Evolutionary conservation across 2,797 vertebrate genomes (phyloP).

Genomic region (Lutjanus argentimaculatus): DNA sequence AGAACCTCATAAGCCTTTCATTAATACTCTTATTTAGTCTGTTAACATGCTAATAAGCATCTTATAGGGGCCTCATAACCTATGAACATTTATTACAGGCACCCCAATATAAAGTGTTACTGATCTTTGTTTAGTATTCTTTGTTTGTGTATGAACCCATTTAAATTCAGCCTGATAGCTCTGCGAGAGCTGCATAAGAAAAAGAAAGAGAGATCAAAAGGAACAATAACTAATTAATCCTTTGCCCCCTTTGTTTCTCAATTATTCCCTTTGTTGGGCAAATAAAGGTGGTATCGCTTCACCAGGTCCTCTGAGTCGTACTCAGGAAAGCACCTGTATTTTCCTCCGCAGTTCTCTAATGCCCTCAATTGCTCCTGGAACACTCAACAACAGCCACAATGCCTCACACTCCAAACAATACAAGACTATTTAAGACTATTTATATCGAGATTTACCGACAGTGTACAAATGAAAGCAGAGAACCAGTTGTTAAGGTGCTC

Average conservation of each 20-base stretch:
- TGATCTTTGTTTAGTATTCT: slow-evolving; percentile 29
- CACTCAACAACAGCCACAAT: slow-evolving; percentile 27
- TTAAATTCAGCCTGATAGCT: slow-evolving; percentile 42
- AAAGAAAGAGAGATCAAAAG: slow-evolving; percentile 50
- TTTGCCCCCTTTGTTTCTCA: slow-evolving; percentile 43
- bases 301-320: slow-evolving; percentile 5
- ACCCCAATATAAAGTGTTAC: too few relatives aligned
- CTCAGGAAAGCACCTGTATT: slow-evolving; percentile 12
- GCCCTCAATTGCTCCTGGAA: slow-evolving; percentile 14
- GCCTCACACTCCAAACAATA: slow-evolving; percentile 15
- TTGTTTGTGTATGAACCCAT: slow-evolving; percentile 39
- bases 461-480: slow-evolving; percentile 21
- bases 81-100: too few relatives aligned
- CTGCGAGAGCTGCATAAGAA: slow-evolving; percentile 8
- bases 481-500: not conserved
- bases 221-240: slow-evolving; percentile 60
- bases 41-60: too few relatives aligned
- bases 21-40: too few relatives aligned
- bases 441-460: slow-evolving; percentile 25
- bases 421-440: slow-evolving; percentile 15
- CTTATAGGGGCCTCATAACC: too few relatives aligned
- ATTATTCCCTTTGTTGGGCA: slow-evolving; percentile 56
- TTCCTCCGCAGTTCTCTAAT: slow-evolving; percentile 28
- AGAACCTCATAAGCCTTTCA: too few relatives aligned
- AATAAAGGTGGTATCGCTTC: slow-evolving; percentile 42